Percentiles rank a stretch among this genome's conserved stretches.
These are phyloP conservation scores for Caenorhabditis imperialis DNA, from an alignment of 2,888 invertebrate species.

Conservation along the genomic window DNA sequence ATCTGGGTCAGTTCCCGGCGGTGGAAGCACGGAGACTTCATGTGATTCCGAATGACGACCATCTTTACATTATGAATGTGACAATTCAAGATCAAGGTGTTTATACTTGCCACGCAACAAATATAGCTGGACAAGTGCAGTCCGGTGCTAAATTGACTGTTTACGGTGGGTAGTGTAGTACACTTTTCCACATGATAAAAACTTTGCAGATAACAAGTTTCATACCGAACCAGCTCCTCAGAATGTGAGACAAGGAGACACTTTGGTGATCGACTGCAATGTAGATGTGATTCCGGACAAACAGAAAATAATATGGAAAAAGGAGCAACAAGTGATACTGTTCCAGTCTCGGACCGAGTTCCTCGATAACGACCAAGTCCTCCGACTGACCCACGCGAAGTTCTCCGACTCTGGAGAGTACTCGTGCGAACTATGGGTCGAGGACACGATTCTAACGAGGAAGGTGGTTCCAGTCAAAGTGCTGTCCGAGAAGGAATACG, in stretches of 20 bases:
- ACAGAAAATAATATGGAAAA: conserved; percentile 50
- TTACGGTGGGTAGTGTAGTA: conserved; percentile 35
- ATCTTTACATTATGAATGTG: conserved; percentile 63
- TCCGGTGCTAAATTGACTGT: conserved; percentile 57
- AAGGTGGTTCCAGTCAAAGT: conserved; percentile 47
- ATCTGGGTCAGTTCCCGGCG: conserved; percentile 60
- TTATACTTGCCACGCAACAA: conserved; percentile 64
- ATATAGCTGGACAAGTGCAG: conserved; percentile 55
- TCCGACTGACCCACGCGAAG: conserved; percentile 34
- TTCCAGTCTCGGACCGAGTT: conserved; percentile 20
- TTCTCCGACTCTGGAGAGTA: conserved; percentile 60
- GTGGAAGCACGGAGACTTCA: conserved; percentile 61
- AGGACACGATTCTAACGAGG: conserved; percentile 44
- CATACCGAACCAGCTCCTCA: conserved; percentile 19
- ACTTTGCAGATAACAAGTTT: conserved; percentile 39
- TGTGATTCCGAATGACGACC: conserved; percentile 61
- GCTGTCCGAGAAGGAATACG: conserved; percentile 22
- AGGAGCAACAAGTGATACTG: conserved; percentile 27
- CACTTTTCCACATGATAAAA: neutral
- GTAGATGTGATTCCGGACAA: conserved; percentile 35
- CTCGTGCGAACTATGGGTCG: conserved; percentile 65
- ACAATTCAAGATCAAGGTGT: conserved; percentile 58
- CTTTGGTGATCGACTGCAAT: conserved; percentile 55
- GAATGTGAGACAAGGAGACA: conserved; percentile 28
- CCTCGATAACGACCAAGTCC: conserved; percentile 21